Conservation (phyloP, 1,140 invertebrate species). For the Drosophila arawakana region DNA sequence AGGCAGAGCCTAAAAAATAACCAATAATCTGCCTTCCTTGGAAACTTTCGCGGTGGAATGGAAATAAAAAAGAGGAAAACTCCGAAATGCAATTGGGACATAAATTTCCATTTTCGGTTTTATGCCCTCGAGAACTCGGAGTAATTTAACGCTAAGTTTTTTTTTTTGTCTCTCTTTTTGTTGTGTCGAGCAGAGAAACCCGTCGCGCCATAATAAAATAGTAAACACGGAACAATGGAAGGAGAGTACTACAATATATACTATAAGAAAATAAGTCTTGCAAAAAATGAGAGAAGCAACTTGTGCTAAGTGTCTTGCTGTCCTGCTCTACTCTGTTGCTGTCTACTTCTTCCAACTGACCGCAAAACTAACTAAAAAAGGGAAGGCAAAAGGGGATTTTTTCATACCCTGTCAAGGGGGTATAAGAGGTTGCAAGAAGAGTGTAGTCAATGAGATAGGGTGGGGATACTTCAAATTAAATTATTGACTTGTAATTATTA, state of each 20-base stretch:
- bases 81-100: constrained; percentile 78
- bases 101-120: constrained; percentile 81
- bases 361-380: constrained; percentile 45
- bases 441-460: no score
- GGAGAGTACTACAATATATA: not conserved
- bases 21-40: constrained; percentile 61
- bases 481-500: no score
- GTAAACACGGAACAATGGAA: constrained; percentile 30
- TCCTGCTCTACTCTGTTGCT: constrained; percentile 3
- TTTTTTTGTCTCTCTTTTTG: constrained; percentile 9
- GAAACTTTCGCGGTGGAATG: constrained; percentile 44
- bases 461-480: no score
- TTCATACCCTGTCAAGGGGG: no score
- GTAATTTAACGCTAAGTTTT: constrained; percentile 82
- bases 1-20: constrained; percentile 32
- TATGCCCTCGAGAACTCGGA: constrained; percentile 73
- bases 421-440: no score
- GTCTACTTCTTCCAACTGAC: constrained; percentile 14
- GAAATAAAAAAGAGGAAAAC: not conserved
- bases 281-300: constrained; percentile 21
- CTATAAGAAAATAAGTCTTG: constrained; percentile 12
- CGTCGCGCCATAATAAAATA: constrained; percentile 70
- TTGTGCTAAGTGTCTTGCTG: constrained; percentile 54
- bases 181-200: constrained; percentile 15
- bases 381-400: constrained; percentile 4